A percentile compares a stretch with the other conserved stretches of the same genome.
Conservation (phyloP, 2,797 vertebrate genomes). For the Apogon talboti region DNA sequence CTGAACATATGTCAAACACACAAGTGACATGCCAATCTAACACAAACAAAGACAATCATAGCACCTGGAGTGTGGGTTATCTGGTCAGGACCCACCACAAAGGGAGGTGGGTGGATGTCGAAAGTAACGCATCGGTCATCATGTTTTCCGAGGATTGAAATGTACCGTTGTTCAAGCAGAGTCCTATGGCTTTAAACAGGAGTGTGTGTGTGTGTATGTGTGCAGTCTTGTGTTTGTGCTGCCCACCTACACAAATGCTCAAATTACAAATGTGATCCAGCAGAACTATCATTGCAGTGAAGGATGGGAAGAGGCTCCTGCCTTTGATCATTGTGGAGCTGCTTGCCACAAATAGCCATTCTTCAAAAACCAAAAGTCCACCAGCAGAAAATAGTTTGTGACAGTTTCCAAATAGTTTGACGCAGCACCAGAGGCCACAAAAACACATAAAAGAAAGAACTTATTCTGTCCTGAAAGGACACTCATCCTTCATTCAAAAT, state of each 20-base stretch:
- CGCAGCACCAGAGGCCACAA: constrained; percentile 24
- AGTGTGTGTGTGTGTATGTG: neutral
- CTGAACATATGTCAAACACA: constrained; percentile 40
- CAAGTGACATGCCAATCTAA: constrained; percentile 8
- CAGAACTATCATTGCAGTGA: constrained; percentile 33
- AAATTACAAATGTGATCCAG: constrained; percentile 65
- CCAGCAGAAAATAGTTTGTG: constrained; percentile 32
- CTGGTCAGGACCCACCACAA: constrained; percentile 36
- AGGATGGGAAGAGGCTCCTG: constrained; percentile 31
- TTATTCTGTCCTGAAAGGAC: neutral
- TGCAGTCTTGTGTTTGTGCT: constrained; percentile 28
- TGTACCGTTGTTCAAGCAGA: constrained; percentile 29
- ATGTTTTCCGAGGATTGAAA: constrained; percentile 13
- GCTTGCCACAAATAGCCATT: constrained; percentile 31
- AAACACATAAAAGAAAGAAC: constrained; percentile 10
- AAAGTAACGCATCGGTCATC: constrained; percentile 37
- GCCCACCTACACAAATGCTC: constrained; percentile 48
- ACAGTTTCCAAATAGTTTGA: constrained; percentile 31
- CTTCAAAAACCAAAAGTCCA: constrained; percentile 28
- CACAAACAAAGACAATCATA: constrained; percentile 1
- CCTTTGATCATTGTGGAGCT: constrained; percentile 58
- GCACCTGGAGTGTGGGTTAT: constrained; percentile 35
- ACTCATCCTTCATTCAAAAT: constrained; percentile 8
- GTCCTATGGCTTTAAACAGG: constrained; percentile 39
- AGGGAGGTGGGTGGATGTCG: constrained; percentile 62